Conservation (phyloP, 2,888 invertebrate genomes). For the Chalcosyrphus nemorum region DNA sequence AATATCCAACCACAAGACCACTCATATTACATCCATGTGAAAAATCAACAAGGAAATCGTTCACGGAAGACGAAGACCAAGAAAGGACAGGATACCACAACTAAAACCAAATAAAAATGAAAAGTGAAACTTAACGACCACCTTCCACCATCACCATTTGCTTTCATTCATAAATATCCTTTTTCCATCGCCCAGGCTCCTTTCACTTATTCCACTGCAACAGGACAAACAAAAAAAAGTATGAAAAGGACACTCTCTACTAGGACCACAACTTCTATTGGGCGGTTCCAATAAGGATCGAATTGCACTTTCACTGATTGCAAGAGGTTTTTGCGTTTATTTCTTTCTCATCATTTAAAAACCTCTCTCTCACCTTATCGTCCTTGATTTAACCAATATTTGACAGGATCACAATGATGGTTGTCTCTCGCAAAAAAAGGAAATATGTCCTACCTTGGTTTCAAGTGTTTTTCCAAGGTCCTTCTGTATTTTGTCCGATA, state of each 20-base stretch:
- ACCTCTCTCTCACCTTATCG: slow-evolving; percentile 57
- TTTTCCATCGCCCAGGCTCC: slow-evolving; percentile 59
- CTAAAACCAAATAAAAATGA: slow-evolving; percentile 55
- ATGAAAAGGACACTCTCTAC: slow-evolving; percentile 60
- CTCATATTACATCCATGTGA: slow-evolving; percentile 74
- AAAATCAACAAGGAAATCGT: slow-evolving; percentile 61
- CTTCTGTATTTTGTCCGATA: slow-evolving; percentile 18
- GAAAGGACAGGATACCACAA: slow-evolving; percentile 43
- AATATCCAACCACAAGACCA: slow-evolving; percentile 67
- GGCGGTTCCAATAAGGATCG: slow-evolving; percentile 75
- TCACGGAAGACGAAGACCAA: slow-evolving; percentile 21
- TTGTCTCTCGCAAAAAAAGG: slow-evolving; percentile 32
- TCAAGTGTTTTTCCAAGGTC: slow-evolving; percentile 58
- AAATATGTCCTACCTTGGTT: slow-evolving; percentile 55
- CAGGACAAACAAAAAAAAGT: slow-evolving; percentile 32
- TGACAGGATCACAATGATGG: slow-evolving; percentile 64
- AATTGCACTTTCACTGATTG: slow-evolving; percentile 76
- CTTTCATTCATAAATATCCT: slow-evolving; percentile 65
- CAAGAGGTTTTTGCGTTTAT: background rate
- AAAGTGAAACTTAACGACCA: slow-evolving; percentile 72
- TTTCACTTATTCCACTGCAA: slow-evolving; percentile 31
- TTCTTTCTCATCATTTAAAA: slow-evolving; percentile 22
- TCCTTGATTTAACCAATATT: slow-evolving; percentile 72
- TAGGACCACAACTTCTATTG: slow-evolving; percentile 44
- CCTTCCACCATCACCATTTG: slow-evolving; percentile 62